These are phyloP conservation scores for Pseudorhiza aurosa DNA, from an alignment of 30 jellyfish, hydroid and myxozoan genomes.

Conservation along the genomic window DNA sequence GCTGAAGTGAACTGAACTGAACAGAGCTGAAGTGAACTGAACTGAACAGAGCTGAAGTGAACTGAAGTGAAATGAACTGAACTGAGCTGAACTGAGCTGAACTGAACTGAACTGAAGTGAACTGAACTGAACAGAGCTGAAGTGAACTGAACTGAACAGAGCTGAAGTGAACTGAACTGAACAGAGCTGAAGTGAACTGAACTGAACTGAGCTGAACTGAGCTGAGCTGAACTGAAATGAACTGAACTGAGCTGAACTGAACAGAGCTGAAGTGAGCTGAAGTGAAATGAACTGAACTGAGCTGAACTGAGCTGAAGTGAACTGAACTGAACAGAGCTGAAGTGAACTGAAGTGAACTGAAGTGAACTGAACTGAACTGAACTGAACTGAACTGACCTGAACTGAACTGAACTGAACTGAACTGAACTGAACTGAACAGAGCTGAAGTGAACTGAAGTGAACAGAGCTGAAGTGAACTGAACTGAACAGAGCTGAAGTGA, in stretches of 20 bases:
- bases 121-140: constrained; percentile 25
- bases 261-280: not conserved
- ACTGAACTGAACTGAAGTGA: constrained; percentile 34
- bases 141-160: constrained; percentile 21
- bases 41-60: constrained; percentile 28
- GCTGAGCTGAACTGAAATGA: not conserved
- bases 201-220: not conserved
- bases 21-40: constrained; percentile 21
- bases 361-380: not conserved
- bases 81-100: constrained; percentile 37
- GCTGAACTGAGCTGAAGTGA: not conserved
- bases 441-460: constrained; percentile 4
- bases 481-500: constrained; percentile 10
- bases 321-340: not conserved
- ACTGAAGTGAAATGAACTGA: constrained; percentile 36
- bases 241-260: not conserved
- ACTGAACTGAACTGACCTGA: not conserved
- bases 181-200: not conserved
- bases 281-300: constrained; percentile 6
- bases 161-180: not conserved
- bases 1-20: not conserved
- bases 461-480: constrained; percentile 4
- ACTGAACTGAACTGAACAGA: constrained; percentile 19
- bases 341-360: not conserved
- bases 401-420: not conserved